These are phyloP conservation scores for Gortyna flavago DNA, from an alignment of 2,888 invertebrate genomes.

Conservation along the genomic window DNA sequence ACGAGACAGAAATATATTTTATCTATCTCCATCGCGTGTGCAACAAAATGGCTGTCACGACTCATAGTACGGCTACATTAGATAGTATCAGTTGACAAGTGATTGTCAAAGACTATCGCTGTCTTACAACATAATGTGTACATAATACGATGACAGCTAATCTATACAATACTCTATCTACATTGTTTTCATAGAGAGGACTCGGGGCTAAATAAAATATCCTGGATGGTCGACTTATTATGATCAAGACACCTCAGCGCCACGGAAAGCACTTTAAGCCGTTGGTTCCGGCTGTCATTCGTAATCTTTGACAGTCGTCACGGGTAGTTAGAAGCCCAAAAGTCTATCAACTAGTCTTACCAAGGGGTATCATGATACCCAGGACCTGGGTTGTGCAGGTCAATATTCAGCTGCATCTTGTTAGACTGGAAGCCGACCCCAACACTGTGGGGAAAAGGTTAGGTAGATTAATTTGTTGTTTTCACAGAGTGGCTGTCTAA, in stretches of 20 bases:
- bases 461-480: background rate
- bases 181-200: background rate
- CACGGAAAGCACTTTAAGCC: background rate
- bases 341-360: background rate
- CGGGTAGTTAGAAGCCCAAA: background rate
- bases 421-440: no score
- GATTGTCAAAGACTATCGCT: no score
- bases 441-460: background rate
- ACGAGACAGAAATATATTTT: background rate
- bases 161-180: background rate
- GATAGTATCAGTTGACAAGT: background rate
- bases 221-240: background rate
- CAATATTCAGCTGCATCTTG: background rate
- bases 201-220: no score
- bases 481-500: background rate
- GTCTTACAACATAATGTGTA: background rate
- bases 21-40: no score
- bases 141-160: background rate
- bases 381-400: background rate
- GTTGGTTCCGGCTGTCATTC: background rate
- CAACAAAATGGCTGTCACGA: background rate
- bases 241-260: background rate
- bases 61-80: no score
- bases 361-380: background rate
- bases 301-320: background rate